These are phyloP conservation scores for Hippopotamyrus pictus DNA, from an alignment of 2,797 vertebrate species.

Conservation along the genomic window DNA sequence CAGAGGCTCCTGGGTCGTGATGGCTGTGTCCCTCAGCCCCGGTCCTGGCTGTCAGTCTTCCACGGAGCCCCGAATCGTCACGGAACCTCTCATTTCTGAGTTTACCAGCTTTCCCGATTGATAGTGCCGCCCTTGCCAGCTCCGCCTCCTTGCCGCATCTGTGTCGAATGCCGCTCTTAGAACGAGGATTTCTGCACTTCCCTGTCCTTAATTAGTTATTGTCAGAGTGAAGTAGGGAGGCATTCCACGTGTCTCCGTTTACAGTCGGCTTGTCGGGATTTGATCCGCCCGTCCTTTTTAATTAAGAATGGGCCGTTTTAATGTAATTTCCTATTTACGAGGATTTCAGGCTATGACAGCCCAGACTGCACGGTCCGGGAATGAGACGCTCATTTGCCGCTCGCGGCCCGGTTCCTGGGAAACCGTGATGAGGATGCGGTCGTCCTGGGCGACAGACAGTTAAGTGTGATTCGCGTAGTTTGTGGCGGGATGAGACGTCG, in stretches of 20 bases:
- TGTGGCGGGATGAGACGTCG: background rate
- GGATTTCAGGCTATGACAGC: background rate
- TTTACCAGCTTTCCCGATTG: slow-evolving; percentile 38
- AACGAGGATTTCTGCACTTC: slow-evolving; percentile 47
- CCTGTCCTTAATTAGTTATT: slow-evolving; percentile 58
- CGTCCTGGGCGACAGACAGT: background rate
- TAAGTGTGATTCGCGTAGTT: background rate
- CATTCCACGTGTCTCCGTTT: slow-evolving; percentile 25
- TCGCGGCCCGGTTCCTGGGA: background rate
- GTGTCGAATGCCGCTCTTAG: slow-evolving; percentile 58
- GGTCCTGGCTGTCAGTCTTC: background rate
- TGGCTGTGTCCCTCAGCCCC: background rate
- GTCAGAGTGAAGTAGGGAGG: slow-evolving; percentile 59
- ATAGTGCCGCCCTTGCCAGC: slow-evolving; percentile 40
- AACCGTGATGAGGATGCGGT: background rate
- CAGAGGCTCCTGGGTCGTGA: background rate
- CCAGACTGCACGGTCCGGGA: slow-evolving; percentile 1
- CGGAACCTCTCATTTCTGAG: slow-evolving; percentile 39
- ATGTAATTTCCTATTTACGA: slow-evolving; percentile 24
- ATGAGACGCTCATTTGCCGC: background rate
- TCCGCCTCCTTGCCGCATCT: slow-evolving; percentile 8
- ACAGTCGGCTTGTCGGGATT: slow-evolving; percentile 24
- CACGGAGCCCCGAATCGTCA: slow-evolving; percentile 1
- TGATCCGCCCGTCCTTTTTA: slow-evolving; percentile 10
- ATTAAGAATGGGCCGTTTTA: slow-evolving; percentile 14